Evolutionary conservation across 2,888 invertebrate species (phyloP), one percentile per base, ranked within the genome.

Genomic region (Macaria notata): DNA sequence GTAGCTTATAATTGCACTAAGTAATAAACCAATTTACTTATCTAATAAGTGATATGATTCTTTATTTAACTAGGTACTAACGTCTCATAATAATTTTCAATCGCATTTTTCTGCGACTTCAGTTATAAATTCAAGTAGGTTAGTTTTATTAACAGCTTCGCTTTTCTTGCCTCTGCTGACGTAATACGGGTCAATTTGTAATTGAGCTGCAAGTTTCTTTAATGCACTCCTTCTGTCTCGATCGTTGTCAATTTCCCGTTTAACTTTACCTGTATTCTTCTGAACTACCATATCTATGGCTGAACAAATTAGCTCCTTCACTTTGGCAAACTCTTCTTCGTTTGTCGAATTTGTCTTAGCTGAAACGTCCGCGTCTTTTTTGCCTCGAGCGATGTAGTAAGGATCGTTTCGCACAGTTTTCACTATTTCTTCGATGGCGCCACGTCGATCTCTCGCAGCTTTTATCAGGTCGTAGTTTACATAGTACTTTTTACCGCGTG

Each of bases 371-470:
- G 31, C 43, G 57, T 81, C 73, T 64, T 90, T 92, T 67, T 92
- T 93, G n/a, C 93, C 93, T 71, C 93, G 75, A 0, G 91, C 92
- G 46, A 92, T 92, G 53, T 89, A 92, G 67, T 87, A 93, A 0
- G 92, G 92, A 57, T 92, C 88, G 49, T 90, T 89, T 9, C 86
- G 80, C 4, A 92, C 88, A 3, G 88, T 86, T 72, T 89, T 91
- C 0, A 90, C 86, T 4, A 88, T 83, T 71, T 88, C 88, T 68
- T 84, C 90, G 33, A 91, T 75, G 3, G 84, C 83, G 9, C 88
- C 88, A 5, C 90, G 84, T 58, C 90, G 77, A 47, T 76, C 84
- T 62, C 84, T 79, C 19, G 71, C 77, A 31, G 78, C 80, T 73
- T 83, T 83, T 9, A 68, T 72, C 19, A 78, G 64, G 49, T 69